Evolutionary conservation across 2,888 invertebrate species (phyloP).

Genomic region (Therioaphis trifolii): DNA sequence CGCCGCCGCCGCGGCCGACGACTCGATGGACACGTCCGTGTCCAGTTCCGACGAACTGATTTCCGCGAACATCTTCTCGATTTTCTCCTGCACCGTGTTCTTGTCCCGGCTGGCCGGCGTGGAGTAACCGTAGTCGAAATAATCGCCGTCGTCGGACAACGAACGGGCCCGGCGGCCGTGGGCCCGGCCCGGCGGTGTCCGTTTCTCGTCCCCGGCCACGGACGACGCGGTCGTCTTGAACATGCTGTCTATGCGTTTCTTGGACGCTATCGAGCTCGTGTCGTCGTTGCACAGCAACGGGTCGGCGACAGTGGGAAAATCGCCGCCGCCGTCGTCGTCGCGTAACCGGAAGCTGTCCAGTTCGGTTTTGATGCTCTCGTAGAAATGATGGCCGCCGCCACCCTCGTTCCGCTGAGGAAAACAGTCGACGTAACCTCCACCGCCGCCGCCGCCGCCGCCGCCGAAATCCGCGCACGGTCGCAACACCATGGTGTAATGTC

Average conservation of each 20-base stretch:
- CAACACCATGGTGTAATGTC: constrained; percentile 27
- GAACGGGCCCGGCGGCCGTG: constrained; percentile 66
- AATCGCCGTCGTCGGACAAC: constrained; percentile 66
- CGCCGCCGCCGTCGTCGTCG: neutral
- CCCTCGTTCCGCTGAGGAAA: constrained; percentile 33
- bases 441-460: constrained; percentile 1
- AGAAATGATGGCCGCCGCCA: constrained; percentile 43
- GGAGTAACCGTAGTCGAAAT: constrained; percentile 9
- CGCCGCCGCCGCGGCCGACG: neutral
- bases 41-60: constrained; percentile 67
- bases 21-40: constrained; percentile 43
- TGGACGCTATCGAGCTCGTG: constrained; percentile 71
- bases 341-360: constrained; percentile 53
- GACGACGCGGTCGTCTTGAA: constrained; percentile 80
- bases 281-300: constrained; percentile 36
- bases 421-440: constrained; percentile 15
- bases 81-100: constrained; percentile 78
- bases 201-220: constrained; percentile 69
- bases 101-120: neutral
- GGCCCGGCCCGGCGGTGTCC: constrained; percentile 66
- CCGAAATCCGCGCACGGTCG: constrained; percentile 14
- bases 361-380: constrained; percentile 51
- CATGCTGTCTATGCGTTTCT: constrained; percentile 87
- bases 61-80: constrained; percentile 83
- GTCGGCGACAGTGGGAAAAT: neutral